Conservation (phyloP, 2,113 vertebrate species). For the Oncorhynchus masou region DNA sequence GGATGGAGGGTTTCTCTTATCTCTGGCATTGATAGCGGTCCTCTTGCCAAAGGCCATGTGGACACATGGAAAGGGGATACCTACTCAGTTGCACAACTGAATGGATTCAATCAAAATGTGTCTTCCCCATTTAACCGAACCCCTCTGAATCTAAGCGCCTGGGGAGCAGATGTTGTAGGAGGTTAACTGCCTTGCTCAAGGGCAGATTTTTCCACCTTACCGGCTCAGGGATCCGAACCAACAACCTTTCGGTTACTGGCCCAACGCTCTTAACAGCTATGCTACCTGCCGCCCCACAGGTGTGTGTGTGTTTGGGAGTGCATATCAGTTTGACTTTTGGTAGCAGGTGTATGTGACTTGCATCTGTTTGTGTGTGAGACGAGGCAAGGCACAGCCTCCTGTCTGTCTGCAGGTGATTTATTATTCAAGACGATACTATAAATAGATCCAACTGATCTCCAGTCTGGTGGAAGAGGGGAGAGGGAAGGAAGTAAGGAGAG, state of each 20-base stretch:
- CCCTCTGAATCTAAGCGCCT: too few relatives aligned
- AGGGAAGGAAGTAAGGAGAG: background rate
- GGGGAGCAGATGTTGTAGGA: too few relatives aligned
- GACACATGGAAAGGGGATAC: background rate
- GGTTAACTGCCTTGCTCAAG: too few relatives aligned
- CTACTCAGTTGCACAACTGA: conserved; percentile 8
- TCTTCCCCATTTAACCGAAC: too few relatives aligned
- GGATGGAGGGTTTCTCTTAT: background rate
- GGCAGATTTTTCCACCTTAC: too few relatives aligned
- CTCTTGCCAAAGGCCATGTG: background rate
- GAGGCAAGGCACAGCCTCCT: conserved; percentile 5
- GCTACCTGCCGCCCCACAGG: too few relatives aligned
- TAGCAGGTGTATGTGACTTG: conserved; percentile 9
- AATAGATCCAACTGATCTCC: conserved; percentile 51
- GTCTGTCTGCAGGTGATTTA: conserved; percentile 53
- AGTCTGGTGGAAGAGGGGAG: background rate
- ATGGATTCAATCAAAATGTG: background rate
- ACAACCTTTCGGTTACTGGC: too few relatives aligned
- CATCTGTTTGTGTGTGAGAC: conserved; percentile 11
- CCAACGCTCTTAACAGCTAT: too few relatives aligned
- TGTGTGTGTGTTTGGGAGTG: background rate
- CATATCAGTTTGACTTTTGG: background rate
- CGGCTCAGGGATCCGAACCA: too few relatives aligned
- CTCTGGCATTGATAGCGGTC: background rate
- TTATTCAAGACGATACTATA: conserved; percentile 71